Percentiles rank a stretch among this genome's conserved stretches.
Evolutionary conservation across 2,888 invertebrate genomes (phyloP).

Genomic region (Mythimna pallens): DNA sequence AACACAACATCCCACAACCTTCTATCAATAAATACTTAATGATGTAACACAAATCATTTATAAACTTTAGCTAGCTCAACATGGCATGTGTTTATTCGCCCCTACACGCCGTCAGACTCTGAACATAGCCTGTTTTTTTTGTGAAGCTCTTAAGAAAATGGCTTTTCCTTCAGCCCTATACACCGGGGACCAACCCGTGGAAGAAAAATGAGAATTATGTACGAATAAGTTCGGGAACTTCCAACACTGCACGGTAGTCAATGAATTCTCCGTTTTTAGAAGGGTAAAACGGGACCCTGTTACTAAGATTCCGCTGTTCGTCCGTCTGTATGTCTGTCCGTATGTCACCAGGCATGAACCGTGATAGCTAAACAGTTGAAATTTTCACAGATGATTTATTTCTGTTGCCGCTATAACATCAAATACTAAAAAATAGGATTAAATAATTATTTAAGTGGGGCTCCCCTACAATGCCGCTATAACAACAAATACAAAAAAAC

Average conservation of each 20-base stretch:
- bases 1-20: neutral
- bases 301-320: no score
- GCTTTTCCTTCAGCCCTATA: constrained; percentile 64
- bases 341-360: no score
- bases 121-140: constrained; percentile 54
- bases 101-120: constrained; percentile 30
- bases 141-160: constrained; percentile 64
- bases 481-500: no score
- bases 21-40: constrained; percentile 39
- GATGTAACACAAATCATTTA: constrained; percentile 30
- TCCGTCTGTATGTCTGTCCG: no score
- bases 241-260: constrained; percentile 43
- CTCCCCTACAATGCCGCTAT: no score
- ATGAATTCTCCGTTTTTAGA: constrained; percentile 49
- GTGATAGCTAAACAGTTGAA: no score
- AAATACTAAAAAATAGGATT: no score
- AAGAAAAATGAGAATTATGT: constrained; percentile 63
- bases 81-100: constrained; percentile 26
- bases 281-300: no score
- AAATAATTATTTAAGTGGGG: no score
- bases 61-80: constrained; percentile 20
- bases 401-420: no score
- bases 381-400: no score
- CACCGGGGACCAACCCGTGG: constrained; percentile 62
- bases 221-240: constrained; percentile 59